Base-by-base conservation (phyloP, 2,888 invertebrate species). In the Acrocera orbiculus region DNA sequence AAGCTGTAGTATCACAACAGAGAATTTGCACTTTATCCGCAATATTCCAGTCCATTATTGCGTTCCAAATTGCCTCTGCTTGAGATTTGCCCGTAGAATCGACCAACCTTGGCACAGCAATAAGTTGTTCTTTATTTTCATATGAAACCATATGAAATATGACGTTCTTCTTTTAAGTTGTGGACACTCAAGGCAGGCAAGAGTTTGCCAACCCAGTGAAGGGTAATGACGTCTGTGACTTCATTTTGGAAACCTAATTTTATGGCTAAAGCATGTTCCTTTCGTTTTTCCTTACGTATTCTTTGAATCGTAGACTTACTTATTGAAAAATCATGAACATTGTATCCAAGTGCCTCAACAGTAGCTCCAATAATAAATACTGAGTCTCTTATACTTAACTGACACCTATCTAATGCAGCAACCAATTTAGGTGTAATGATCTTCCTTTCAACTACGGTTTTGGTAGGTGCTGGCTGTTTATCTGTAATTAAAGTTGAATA, bases 131-230 rank as follows among this genome's bases (percentile, higher is more conserved):
- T 27, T 42, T 42, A 24, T 41, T 34, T 35, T 29, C 36, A 44
- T 35, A 41, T 36, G 46, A 43, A 57, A 37, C 58, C 59, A 52
- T 61, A n/a, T 58, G 27, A 41, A 24, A 44, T 46, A 16, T 47
- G 34, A 39, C 50, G 46, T 50, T 52, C 49, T 50, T 40, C 37
- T 31, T 39, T 39, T 6, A 11, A 30, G 13, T 19, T 37, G 27
- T 33, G 16, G 13, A 15, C 32, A 34, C 30, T 43, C 23, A 48
- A 30, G 30, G 30, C 48, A 27, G 47, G 48, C 36, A 51, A 51
- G 20, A 51, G 32, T 47, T 52, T 53, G 7, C 50, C 46, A 42
- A 50, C 49, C 48, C 48, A 51, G 32, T 50, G 48, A 36, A 50
- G 41, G 16, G 46, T 49, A 5, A 51, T 47, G 20, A 37, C 28